Evolutionary conservation across 2,797 vertebrate genomes (phyloP), one percentile per base, ranked within the genome.

Genomic region (Sebastes miniatus): DNA sequence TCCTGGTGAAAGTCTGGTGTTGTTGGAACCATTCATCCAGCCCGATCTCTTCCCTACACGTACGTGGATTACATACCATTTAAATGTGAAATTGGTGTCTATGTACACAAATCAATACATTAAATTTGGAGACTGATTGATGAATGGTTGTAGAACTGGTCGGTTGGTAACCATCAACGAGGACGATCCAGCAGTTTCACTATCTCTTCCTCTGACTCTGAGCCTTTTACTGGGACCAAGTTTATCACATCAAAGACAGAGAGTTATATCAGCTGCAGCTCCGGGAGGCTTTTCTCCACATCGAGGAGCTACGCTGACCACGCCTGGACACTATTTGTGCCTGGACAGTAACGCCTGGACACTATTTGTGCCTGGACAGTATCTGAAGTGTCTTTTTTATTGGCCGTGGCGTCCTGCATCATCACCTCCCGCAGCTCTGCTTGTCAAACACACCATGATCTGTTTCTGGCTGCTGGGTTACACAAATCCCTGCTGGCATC

Each of bases 401-500:
- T 24, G 32, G 62, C 73, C 9, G 52, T 16, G 27, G 25, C 5
- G 61, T 77, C 10, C 16, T 13, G 20, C 63, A 62, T 66, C 62
- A 34, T 70, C 74, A 12, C 66, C 52, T 61, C 68, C 69, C 18
- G 43, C 72, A 29, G 68, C 56, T 36, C 56, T 52, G 39, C 80
- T 47, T 65, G 66, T 86, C 81, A 77, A 77, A 82, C 73, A 22
- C 72, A 57, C 69, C 56, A 3, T 69, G 68, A 84, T 82, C 80
- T 39, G 68, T 50, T 80, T 73, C 54, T 36, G 25, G 52, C 65
- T 78, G 79, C 76, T 73, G 70, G 9, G 8, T 67, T 69, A 76
- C 67, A 82, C 54, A 88, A 87, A 85, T 80, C 75, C 76, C 87
- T 59, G 74, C 82, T 79, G 72, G 80, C 82, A 78, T 86, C 70